Evolutionary conservation across 1,140 invertebrate species (phyloP).

Genomic region (Drosophila kepulauana): DNA sequence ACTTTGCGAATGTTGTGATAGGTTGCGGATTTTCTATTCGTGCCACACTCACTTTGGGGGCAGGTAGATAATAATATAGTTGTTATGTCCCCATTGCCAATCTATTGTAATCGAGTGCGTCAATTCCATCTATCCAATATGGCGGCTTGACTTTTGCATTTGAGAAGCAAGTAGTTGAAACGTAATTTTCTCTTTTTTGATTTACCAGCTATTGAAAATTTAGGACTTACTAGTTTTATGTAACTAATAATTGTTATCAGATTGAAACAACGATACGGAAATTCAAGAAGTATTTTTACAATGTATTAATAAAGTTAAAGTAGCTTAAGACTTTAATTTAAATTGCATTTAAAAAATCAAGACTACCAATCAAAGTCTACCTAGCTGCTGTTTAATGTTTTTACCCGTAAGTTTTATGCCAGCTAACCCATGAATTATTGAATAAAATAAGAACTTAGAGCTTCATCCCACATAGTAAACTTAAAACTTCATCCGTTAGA

Average conservation of each 20-base stretch:
- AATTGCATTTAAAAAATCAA: no score
- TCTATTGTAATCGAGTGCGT: constrained; percentile 31
- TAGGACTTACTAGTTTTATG: background rate
- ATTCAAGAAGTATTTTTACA: no score
- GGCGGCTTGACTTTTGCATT: constrained; percentile 6
- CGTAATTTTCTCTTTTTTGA: constrained; percentile 12
- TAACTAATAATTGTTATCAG: background rate
- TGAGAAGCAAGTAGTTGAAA: background rate
- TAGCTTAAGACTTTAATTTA: no score
- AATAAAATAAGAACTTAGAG: no score
- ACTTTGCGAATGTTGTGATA: constrained; percentile 78
- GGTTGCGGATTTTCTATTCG: constrained; percentile 57
- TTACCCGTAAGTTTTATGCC: no score
- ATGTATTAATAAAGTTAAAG: no score
- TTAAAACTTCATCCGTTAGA: no score
- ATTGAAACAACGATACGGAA: no score
- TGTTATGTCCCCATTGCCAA: constrained; percentile 8
- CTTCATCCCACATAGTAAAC: no score
- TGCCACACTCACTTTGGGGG: constrained; percentile 25
- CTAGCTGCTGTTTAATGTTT: no score
- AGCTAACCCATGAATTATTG: no score
- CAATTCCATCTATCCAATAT: constrained; percentile 20
- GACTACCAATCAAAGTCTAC: no score
- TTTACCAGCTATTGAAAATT: background rate
- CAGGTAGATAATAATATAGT: constrained; percentile 54